Evolutionary conservation across 2,888 invertebrate genomes (phyloP), one percentile per base, ranked within the genome.

Genomic region (Parasteatoda lunata): DNA sequence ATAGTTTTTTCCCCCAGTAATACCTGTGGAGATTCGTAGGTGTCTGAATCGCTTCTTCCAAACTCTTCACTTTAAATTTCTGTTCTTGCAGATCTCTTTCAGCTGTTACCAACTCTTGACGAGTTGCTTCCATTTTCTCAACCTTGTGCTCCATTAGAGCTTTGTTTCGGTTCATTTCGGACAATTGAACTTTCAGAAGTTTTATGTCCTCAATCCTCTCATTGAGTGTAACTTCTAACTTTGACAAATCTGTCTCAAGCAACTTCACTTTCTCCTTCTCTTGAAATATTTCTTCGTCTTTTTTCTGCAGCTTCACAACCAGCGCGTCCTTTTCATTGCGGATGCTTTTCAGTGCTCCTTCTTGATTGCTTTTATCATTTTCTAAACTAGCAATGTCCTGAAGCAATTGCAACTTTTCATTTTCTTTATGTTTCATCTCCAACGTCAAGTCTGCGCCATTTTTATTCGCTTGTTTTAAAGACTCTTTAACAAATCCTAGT

Each of bases 11-110:
- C n/a, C n/a, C n/a, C n/a, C n/a, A n/a, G 6, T 77, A 3, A 15
- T 85, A 86, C 85, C 85, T 54, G 48, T 87, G 87, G 13, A 87
- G 69, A 73, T 87, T 87, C 11, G 68, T 30, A 0, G 87, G 81
- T 13, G 70, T 82, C 49, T 78, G 81, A 15, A 82, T 65, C 47
- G 81, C 87, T 47, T 51, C 77, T 59, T 87, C 87, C 52, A 87
- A 7, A 1, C 66, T 48, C 64, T 87, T 81, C n/a, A 52, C 48
- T 69, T 52, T 69, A 5, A 82, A 3, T 30, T 69, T 65, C 13
- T 87, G 49, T 11, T 82, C 48, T 30, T 77, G 47, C 3, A 82
- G 8, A 13, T 73, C 65, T 7, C 49, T n/a, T 11, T 78, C 47
- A 5, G 51, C 47, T 9, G 72, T 15, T 5, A 11, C 13, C 45